A percentile compares a stretch with the other conserved stretches of the same genome.
These are phyloP conservation scores for Thryonomys swinderianus DNA, from an alignment of 2,113 vertebrate species.

Conservation along the genomic window DNA sequence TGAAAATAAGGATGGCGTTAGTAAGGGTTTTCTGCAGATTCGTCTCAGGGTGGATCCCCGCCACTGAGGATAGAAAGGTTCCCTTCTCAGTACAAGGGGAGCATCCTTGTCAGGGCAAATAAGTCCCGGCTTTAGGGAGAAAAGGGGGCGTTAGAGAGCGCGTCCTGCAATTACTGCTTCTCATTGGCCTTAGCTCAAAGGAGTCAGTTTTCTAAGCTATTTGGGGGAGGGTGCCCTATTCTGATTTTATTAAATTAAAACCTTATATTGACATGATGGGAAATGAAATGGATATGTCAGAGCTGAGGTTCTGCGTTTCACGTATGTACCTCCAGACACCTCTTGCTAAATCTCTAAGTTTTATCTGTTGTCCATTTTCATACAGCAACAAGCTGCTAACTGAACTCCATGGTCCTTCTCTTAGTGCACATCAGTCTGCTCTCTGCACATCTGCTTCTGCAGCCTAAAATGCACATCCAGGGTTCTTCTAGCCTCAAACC, in stretches of 20 bases:
- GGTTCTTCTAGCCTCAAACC: background rate
- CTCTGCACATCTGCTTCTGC: background rate
- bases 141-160: background rate
- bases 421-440: background rate
- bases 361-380: constrained; percentile 4
- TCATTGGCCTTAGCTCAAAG: background rate
- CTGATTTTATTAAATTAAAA: background rate
- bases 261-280: background rate
- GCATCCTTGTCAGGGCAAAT: background rate
- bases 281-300: constrained; percentile 38
- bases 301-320: background rate
- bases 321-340: background rate
- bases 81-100: background rate
- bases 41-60: background rate
- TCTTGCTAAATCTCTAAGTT: constrained; percentile 24
- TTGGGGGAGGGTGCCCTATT: background rate
- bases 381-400: background rate
- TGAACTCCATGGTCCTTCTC: background rate
- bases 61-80: background rate
- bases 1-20: background rate
- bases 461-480: background rate
- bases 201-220: background rate
- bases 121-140: background rate
- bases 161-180: background rate
- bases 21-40: background rate